Evolutionary conservation across 2,797 vertebrate species (phyloP).

Genomic region (Diglossa cyanea): DNA sequence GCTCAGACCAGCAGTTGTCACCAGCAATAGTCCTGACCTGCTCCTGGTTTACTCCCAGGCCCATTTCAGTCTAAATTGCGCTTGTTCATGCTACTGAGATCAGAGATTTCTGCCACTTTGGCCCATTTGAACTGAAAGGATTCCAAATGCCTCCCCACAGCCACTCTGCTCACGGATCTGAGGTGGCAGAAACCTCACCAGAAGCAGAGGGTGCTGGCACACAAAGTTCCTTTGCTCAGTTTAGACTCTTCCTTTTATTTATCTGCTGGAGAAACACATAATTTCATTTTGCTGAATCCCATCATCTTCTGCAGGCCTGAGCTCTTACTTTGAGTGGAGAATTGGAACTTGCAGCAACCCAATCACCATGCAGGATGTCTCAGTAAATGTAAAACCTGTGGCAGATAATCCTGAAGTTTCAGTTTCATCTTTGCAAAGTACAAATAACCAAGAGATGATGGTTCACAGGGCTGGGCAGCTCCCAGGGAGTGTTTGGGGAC

Average conservation of each 20-base stretch:
- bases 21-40: not conserved
- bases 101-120: not conserved
- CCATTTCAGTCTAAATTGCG: not conserved
- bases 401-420: not conserved
- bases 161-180: not conserved
- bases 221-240: not conserved
- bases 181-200: not conserved
- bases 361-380: not conserved
- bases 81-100: not conserved
- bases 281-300: not conserved
- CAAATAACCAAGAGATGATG: not conserved
- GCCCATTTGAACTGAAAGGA: not conserved
- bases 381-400: not conserved
- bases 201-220: accelerated
- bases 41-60: not conserved
- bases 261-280: not conserved
- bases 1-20: not conserved
- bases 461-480: not conserved
- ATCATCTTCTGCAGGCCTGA: not conserved
- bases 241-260: not conserved
- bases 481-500: not conserved
- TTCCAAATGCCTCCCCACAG: not conserved
- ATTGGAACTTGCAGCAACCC: not conserved
- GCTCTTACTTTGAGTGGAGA: not conserved
- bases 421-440: not conserved